Base-by-base conservation (phyloP, 2,113 vertebrate genomes). In the Carollia perspicillata region DNA sequence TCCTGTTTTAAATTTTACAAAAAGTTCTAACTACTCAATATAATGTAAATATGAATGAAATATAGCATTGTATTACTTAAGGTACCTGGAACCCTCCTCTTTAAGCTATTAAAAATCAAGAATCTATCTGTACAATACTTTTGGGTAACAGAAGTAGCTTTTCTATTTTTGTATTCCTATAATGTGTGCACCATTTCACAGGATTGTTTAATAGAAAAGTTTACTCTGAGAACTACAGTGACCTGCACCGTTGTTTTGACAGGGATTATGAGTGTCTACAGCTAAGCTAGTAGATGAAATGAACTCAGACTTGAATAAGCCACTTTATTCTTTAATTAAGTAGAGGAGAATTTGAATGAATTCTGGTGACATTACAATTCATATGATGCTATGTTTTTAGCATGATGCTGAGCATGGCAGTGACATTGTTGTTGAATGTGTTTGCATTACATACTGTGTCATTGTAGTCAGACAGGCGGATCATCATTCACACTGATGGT, bases 11-110 rank as follows among this genome's bases (percentile, higher is more conserved):
- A 94, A 78, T 72, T 33, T 89, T 90, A 16, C 2, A 22, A 86
- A 89, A 78, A 91, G 74, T 78, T 95, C 10, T 72, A 86, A 86
- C 55, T 55, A 85, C 8, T 88, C 20, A 78, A 51, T 79, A 75
- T 90, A 68, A 93, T 51, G 10, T 92, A 84, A 79, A 16, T 75
- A 8, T 95, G 66, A 88, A 83, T 94, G 90, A 95, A 69, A 17
- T 75, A 77, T 51, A 65, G 75, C 22, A 60, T 42, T 71, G 0
- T 30, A 18, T 92, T 14, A 58, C 5, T 68, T 77, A 92, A 55
- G 28, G 12, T 13, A n/a, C 8, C 26, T 83, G 13, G 12, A 53
- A 81, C 37, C 1, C 6, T 81, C 74, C 8, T 74, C 22, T 81
- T 83, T 42, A 30, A 23, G 6, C 42, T 77, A 53, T 53, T 90